Conservation (phyloP, 2,113 vertebrate genomes). For the Engystomops pustulosus region DNA sequence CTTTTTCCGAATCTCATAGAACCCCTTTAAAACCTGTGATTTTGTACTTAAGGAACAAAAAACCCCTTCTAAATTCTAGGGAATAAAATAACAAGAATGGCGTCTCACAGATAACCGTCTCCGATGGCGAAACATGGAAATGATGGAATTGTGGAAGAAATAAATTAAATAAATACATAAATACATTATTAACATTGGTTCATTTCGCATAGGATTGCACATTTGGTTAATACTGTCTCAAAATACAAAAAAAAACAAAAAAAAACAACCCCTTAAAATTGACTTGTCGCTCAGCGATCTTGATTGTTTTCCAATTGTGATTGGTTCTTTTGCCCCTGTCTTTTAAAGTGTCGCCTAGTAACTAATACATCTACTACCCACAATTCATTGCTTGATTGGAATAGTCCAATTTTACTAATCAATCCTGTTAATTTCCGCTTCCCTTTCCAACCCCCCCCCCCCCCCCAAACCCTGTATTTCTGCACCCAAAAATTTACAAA, state of each 20-base stretch:
- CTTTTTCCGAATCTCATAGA: background rate
- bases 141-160: background rate
- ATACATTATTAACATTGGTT: slow-evolving; percentile 14
- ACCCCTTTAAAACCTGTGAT: background rate
- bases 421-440: background rate
- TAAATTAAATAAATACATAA: slow-evolving; percentile 25
- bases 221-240: slow-evolving; percentile 31
- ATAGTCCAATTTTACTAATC: background rate
- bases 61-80: background rate
- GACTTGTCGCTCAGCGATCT: slow-evolving; percentile 34
- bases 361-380: background rate
- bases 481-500: background rate
- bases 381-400: slow-evolving; percentile 13
- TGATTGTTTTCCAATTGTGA: slow-evolving; percentile 16
- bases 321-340: slow-evolving; percentile 4
- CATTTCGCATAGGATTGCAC: slow-evolving; percentile 27
- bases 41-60: background rate
- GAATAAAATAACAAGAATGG: background rate
- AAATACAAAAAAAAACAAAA: slow-evolving; percentile 32
- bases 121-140: background rate
- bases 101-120: background rate
- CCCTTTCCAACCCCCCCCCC: background rate
- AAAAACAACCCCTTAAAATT: slow-evolving; percentile 1
- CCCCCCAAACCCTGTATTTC: slow-evolving; percentile 12
- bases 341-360: slow-evolving; percentile 19